Conservation (phyloP, 2,888 invertebrate species). For the Leucoptera coffeella region DNA sequence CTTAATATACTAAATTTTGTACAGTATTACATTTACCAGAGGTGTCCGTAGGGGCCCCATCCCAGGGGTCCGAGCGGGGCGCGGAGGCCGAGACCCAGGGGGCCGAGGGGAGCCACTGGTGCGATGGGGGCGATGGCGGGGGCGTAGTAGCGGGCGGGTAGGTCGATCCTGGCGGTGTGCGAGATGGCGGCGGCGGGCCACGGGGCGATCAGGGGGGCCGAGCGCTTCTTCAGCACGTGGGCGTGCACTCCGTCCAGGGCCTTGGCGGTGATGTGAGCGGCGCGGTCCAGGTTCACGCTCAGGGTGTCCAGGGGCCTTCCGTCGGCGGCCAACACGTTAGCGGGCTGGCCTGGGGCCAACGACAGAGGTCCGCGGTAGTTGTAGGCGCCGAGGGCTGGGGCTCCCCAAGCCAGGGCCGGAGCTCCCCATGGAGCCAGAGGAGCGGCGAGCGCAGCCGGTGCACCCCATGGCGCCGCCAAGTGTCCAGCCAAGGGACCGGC, state of each 20-base stretch:
- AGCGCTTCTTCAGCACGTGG: conserved; percentile 30
- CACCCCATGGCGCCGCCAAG: conserved; percentile 11
- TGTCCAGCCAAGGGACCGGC: conserved; percentile 11
- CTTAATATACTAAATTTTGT: conserved; percentile 2
- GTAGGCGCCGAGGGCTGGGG: conserved; percentile 20
- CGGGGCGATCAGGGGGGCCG: conserved; percentile 14
- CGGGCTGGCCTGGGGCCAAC: conserved; percentile 36
- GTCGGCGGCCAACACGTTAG: conserved; percentile 33
- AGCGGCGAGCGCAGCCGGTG: conserved; percentile 16
- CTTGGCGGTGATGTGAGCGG: conserved; percentile 29
- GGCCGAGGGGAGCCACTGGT: conserved; percentile 4
- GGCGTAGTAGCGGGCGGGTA: conserved; percentile 14
- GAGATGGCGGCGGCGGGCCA: conserved; percentile 15
- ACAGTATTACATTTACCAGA: conserved; percentile 3
- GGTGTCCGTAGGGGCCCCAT: conserved; percentile 2
- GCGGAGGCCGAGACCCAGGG: background rate
- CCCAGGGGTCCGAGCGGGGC: conserved; percentile 3
- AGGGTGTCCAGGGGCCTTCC: conserved; percentile 42
- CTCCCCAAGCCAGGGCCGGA: conserved; percentile 10
- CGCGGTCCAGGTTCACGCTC: conserved; percentile 39
- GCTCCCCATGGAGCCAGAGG: conserved; percentile 12
- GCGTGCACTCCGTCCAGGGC: conserved; percentile 19
- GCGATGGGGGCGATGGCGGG: conserved; percentile 12
- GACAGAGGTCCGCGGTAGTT: conserved; percentile 42
- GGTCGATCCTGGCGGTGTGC: conserved; percentile 15